Conservation (phyloP, 2,888 invertebrate species). For the Slavum lentiscoides region DNA sequence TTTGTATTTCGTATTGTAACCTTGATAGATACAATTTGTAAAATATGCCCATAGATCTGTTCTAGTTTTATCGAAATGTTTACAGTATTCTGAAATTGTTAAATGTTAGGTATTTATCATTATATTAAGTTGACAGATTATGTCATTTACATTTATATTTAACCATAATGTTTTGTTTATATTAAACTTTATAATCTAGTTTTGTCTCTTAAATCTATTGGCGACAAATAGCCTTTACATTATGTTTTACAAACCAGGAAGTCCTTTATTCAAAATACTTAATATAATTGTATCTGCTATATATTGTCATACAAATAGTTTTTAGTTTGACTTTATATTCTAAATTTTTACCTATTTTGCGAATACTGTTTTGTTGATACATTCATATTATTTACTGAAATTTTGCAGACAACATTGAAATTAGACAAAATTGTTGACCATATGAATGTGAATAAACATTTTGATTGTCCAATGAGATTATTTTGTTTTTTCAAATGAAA, state of each 20-base stretch:
- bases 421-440: too few species aligned
- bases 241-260: neutral
- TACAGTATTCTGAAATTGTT: constrained; percentile 26
- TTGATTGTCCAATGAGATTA: neutral
- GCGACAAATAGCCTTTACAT: constrained; percentile 1
- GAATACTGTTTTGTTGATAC: neutral
- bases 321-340: neutral
- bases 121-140: neutral
- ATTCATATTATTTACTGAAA: neutral
- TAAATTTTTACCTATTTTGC: constrained; percentile 1
- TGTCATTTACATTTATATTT: constrained; percentile 10
- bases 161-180: constrained; percentile 24
- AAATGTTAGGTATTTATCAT: neutral
- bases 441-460: neutral
- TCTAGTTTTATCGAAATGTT: constrained; percentile 14
- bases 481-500: neutral
- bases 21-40: neutral
- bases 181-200: constrained; percentile 29
- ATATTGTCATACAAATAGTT: constrained; percentile 3
- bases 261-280: neutral
- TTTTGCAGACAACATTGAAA: neutral
- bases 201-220: constrained; percentile 13
- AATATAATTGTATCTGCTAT: neutral
- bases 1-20: constrained; percentile 9
- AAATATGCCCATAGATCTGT: neutral